Percentiles rank a stretch among this genome's conserved stretches.
phyloP scores from a whole-genome alignment of 2,797 vertebrate genomes.

The Tenualosa ilisha region DNA sequence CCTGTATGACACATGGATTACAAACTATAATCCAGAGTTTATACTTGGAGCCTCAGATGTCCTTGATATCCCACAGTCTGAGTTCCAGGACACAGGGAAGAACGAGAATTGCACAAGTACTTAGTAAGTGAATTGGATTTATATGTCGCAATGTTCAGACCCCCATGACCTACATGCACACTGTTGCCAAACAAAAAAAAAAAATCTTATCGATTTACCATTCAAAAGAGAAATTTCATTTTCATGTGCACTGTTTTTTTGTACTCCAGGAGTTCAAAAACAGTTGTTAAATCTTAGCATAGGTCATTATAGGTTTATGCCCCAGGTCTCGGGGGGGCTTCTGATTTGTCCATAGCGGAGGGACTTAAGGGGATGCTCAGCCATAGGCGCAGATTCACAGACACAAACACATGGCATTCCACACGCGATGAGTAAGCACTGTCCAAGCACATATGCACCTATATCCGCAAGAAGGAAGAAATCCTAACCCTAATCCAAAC shows the following conservation, averaged over 20 bases:
- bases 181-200: slow-evolving; percentile 25
- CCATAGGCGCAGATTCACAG: slow-evolving; percentile 20
- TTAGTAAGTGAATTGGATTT: slow-evolving; percentile 57
- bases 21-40: background rate
- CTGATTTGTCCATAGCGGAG: background rate
- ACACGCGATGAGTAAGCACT: background rate
- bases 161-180: slow-evolving; percentile 29
- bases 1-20: background rate
- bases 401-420: slow-evolving; percentile 27
- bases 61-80: background rate
- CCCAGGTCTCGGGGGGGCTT: slow-evolving; percentile 53
- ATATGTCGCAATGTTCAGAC: slow-evolving; percentile 53
- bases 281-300: slow-evolving; percentile 57
- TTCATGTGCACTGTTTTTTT: slow-evolving; percentile 14
- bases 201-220: slow-evolving; percentile 40
- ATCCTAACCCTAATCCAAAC: slow-evolving; percentile 44
- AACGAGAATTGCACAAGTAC: background rate
- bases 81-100: background rate
- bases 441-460: slow-evolving; percentile 20
- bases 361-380: slow-evolving; percentile 34
- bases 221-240: slow-evolving; percentile 58
- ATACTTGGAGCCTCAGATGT: background rate
- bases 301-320: slow-evolving; percentile 49
- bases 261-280: slow-evolving; percentile 32
- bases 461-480: background rate